A percentile compares a stretch with the other conserved stretches of the same genome.
Evolutionary conservation across 2,113 vertebrate species (phyloP).

Genomic region (Cavia porcellus): DNA sequence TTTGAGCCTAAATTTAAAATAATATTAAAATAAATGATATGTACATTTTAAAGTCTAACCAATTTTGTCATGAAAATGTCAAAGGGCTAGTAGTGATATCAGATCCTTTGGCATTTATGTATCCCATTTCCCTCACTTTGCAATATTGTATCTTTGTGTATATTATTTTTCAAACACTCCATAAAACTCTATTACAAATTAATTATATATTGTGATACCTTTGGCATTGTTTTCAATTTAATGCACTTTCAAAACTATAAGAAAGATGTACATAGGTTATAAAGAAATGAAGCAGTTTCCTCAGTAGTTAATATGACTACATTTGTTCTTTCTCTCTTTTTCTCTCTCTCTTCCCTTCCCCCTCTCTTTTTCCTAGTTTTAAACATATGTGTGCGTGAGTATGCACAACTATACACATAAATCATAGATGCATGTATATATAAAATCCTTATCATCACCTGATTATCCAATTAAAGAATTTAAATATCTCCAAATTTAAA

Average conservation of each 20-base stretch:
- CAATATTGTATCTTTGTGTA: neutral
- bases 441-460: neutral
- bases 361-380: neutral
- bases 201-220: neutral
- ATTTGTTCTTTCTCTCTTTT: neutral
- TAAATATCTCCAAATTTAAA: neutral
- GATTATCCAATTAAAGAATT: neutral
- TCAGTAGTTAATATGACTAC: neutral
- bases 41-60: neutral
- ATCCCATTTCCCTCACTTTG: neutral
- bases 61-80: neutral
- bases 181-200: neutral
- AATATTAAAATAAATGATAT: neutral
- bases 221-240: neutral
- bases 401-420: neutral
- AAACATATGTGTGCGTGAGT: too few species aligned
- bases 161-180: neutral
- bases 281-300: neutral
- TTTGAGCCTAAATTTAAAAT: neutral
- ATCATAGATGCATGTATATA: neutral
- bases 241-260: neutral
- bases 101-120: neutral
- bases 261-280: neutral
- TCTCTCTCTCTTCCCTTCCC: too few species aligned
- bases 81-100: neutral